These are phyloP conservation scores for Clostera curtula DNA, from an alignment of 2,888 invertebrate species.

Conservation along the genomic window DNA sequence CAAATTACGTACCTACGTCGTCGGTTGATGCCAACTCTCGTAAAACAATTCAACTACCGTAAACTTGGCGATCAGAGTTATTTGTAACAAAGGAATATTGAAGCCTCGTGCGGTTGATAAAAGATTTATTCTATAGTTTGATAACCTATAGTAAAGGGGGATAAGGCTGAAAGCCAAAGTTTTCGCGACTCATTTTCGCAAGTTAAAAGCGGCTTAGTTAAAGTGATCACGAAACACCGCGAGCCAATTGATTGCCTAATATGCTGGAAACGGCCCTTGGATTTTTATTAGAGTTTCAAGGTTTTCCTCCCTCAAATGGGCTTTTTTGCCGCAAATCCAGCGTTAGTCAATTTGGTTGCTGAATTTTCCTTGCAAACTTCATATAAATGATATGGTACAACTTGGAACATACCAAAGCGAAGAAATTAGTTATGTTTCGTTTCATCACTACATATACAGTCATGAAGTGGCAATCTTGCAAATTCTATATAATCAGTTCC, in stretches of 20 bases:
- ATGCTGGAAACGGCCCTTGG: conserved; percentile 25
- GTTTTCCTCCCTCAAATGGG: conserved; percentile 27
- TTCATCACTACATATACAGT: too few species aligned
- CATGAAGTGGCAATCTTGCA: too few species aligned
- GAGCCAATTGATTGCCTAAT: conserved; percentile 45
- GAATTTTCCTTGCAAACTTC: too few species aligned
- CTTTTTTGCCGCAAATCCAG: conserved; percentile 15
- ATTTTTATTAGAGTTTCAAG: conserved; percentile 26
- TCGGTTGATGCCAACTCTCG: too few species aligned
- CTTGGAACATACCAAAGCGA: too few species aligned
- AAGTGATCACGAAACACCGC: conserved; percentile 32
- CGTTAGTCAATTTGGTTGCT: too few species aligned
- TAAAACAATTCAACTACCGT: conserved; percentile 8
- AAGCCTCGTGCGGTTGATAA: too few species aligned
- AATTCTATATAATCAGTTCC: too few species aligned
- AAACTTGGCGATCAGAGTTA: conserved; percentile 12
- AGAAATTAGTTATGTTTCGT: too few species aligned
- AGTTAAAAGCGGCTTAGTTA: conserved; percentile 21
- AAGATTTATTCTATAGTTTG: too few species aligned
- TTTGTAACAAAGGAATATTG: conserved; percentile 11
- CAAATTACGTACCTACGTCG: conserved; percentile 12
- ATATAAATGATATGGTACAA: too few species aligned
- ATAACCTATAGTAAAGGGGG: too few species aligned
- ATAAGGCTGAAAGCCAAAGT: conserved; percentile 19
- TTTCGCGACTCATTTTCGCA: conserved; percentile 20